These are phyloP conservation scores for Calephelis perditalis DNA, from an alignment of 2,888 invertebrate species.

Conservation along the genomic window DNA sequence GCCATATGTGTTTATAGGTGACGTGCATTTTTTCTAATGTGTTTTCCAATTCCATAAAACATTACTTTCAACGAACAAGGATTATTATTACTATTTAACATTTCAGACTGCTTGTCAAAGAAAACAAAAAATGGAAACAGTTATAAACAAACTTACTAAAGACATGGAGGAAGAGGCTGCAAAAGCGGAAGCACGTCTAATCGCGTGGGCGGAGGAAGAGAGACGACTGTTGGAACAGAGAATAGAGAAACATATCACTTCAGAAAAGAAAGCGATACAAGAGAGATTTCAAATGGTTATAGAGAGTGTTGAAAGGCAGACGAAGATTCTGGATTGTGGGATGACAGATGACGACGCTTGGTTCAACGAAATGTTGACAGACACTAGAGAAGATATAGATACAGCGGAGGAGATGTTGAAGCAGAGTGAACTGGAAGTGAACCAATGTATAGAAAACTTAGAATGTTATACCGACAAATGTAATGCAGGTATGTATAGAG, in stretches of 20 bases:
- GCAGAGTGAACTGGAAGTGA: constrained; percentile 40
- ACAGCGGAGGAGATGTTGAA: constrained; percentile 43
- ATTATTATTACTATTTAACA: not conserved
- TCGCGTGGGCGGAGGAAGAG: constrained; percentile 44
- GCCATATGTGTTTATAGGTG: no score
- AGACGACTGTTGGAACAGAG: constrained; percentile 48
- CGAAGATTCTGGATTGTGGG: constrained; percentile 37
- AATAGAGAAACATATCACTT: constrained; percentile 43
- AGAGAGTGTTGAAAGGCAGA: constrained; percentile 41
- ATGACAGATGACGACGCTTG: constrained; percentile 36
- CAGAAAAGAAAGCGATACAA: constrained; percentile 39
- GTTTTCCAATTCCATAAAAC: no score
- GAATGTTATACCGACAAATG: constrained; percentile 53
- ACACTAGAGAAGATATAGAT: constrained; percentile 42
- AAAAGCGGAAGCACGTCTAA: constrained; percentile 36
- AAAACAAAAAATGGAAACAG: constrained; percentile 32
- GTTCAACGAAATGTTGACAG: constrained; percentile 36
- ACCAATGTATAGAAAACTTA: constrained; percentile 40
- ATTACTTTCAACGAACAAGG: no score
- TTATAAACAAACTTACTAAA: constrained; percentile 30
- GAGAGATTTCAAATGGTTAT: constrained; percentile 39
- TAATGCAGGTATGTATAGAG: constrained; percentile 46
- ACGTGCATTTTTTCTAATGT: no score
- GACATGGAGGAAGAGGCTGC: constrained; percentile 43
- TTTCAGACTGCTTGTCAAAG: constrained; percentile 30